A percentile compares a stretch with the other conserved stretches of the same genome.
phyloP scores from a whole-genome alignment of 2,113 vertebrate species.

The Tachysurus fulvidraco region DNA sequence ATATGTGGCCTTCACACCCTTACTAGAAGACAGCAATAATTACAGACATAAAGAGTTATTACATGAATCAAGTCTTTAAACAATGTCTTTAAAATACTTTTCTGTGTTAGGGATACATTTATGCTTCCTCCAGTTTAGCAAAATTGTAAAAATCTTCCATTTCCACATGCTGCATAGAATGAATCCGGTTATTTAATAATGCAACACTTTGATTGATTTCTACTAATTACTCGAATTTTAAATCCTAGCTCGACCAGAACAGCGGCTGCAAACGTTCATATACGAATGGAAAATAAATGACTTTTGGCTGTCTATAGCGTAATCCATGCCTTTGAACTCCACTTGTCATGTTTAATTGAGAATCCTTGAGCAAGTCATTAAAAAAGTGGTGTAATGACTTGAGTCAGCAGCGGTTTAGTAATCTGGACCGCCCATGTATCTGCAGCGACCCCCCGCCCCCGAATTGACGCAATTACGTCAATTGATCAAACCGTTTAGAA shows the following conservation, averaged over 20 bases:
- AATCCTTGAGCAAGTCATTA: slow-evolving; percentile 32
- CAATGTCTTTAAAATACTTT: background rate
- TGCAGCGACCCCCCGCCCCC: slow-evolving; percentile 11
- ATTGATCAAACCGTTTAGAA: slow-evolving; percentile 55
- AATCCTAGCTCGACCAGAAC: slow-evolving; percentile 1
- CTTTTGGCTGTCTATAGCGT: slow-evolving; percentile 23
- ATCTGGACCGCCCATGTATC: slow-evolving; percentile 25
- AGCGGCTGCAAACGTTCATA: background rate
- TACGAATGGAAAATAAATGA: slow-evolving; percentile 29
- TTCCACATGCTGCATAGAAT: background rate
- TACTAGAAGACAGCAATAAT: too few species aligned
- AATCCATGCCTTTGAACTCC: slow-evolving; percentile 45
- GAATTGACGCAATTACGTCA: slow-evolving; percentile 56
- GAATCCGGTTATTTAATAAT: background rate
- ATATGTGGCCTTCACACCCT: too few species aligned
- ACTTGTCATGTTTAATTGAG: slow-evolving; percentile 56
- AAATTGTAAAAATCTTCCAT: background rate
- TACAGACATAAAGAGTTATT: too few species aligned
- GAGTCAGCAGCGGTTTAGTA: slow-evolving; percentile 42
- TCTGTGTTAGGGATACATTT: background rate
- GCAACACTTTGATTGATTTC: background rate
- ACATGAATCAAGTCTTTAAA: too few species aligned
- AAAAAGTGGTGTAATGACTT: slow-evolving; percentile 50
- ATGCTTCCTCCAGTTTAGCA: background rate
- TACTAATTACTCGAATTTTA: slow-evolving; percentile 4